Percentiles rank a stretch among this genome's conserved stretches.
Evolutionary conservation across 92 coral and sea anemone species (phyloP).

Genomic region (Chrysogorgia sp.): DNA sequence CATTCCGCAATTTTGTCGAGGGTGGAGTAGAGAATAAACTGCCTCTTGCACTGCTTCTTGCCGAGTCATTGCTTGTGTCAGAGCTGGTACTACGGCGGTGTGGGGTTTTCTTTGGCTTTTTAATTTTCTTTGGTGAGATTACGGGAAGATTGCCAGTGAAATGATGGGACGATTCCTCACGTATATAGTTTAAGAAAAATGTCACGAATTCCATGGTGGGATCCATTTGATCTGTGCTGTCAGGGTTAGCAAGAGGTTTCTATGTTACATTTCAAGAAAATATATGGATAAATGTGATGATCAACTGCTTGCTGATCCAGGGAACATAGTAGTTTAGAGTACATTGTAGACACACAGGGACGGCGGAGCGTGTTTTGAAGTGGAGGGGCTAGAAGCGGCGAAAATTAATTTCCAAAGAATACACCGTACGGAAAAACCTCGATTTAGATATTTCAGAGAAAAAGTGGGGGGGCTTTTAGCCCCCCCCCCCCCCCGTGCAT

Average conservation of each 20-base stretch:
- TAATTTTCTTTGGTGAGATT: conserved; percentile 73
- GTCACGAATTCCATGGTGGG: conserved; percentile 71
- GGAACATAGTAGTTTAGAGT: too few relatives aligned
- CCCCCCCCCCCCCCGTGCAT: too few relatives aligned
- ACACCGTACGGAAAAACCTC: too few relatives aligned
- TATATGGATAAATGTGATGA: background rate
- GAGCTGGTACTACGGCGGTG: conserved; percentile 4
- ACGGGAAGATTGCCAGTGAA: conserved; percentile 74
- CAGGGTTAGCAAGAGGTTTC: background rate
- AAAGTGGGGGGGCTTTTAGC: too few relatives aligned
- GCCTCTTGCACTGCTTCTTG: conserved; percentile 59
- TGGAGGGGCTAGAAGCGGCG: too few relatives aligned
- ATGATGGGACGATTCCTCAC: conserved; percentile 83
- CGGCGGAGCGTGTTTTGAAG: too few relatives aligned
- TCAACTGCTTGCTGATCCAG: background rate
- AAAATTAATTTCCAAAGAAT: too few relatives aligned
- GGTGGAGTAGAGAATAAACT: conserved; percentile 65
- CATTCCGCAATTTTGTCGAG: background rate
- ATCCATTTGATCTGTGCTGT: background rate
- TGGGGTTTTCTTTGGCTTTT: conserved; percentile 15
- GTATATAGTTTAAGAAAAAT: conserved; percentile 85
- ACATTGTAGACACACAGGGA: too few relatives aligned
- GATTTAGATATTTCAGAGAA: too few relatives aligned
- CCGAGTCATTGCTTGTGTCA: conserved; percentile 29
- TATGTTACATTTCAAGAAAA: background rate